Percentiles rank a stretch among this genome's conserved stretches.
Conservation (phyloP, 1,140 invertebrate genomes). For the Caerostris darwini region DNA sequence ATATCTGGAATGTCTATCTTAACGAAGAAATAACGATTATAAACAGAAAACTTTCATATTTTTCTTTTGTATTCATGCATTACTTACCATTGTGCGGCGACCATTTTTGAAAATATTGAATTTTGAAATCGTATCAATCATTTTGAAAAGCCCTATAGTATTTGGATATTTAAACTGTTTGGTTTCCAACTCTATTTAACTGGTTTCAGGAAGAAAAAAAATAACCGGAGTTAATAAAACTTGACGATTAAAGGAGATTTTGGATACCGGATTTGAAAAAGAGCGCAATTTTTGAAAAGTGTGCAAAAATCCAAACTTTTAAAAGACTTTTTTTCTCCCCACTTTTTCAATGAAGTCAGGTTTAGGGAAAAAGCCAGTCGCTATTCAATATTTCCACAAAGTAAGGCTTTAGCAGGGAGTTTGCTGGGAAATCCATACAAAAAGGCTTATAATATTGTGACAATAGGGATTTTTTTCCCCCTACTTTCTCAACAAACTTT, state of each 20-base stretch:
- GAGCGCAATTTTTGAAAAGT: neutral
- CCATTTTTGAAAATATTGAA: too few relatives aligned
- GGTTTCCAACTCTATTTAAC: too few relatives aligned
- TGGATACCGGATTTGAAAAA: neutral
- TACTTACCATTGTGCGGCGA: too few relatives aligned
- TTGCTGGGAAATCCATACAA: neutral
- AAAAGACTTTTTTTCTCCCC: neutral
- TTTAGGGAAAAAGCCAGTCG: neutral
- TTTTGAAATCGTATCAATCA: too few relatives aligned
- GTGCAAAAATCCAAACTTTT: neutral
- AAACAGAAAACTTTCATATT: too few relatives aligned
- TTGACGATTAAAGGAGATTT: neutral
- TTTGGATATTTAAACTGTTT: too few relatives aligned
- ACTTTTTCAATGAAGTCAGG: neutral
- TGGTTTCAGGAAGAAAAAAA: too few relatives aligned
- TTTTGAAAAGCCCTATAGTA: too few relatives aligned
- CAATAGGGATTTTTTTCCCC: neutral
- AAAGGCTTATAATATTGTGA: conserved; percentile 53
- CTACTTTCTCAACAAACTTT: neutral
- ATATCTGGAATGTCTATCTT: too few relatives aligned
- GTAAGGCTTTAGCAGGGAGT: neutral
- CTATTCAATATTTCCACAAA: conserved; percentile 65
- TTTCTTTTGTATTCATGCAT: too few relatives aligned
- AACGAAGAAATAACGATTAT: too few relatives aligned
- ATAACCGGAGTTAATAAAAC: too few relatives aligned